Evolutionary conservation across 2,888 invertebrate genomes (phyloP), one percentile per base, ranked within the genome.

Genomic region (Xiphydria camelus): DNA sequence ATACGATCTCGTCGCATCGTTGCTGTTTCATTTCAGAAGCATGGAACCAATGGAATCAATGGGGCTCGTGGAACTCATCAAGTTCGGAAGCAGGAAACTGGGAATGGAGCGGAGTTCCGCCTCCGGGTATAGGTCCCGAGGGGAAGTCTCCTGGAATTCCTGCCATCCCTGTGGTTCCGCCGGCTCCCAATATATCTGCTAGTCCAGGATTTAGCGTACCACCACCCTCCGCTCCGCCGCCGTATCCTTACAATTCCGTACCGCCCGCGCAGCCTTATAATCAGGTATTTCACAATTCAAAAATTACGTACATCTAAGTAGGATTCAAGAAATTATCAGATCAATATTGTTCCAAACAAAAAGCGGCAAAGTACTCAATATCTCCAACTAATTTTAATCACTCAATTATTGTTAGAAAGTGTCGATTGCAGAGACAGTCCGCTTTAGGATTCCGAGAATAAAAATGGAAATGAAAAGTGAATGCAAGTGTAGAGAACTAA

Each of bases 41-140:
- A 22, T 74, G 74, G 74, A 68, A 55, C 51, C 70, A 70, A 17
- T 70, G 70, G 70, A 66, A 55, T 41, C 70, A 73, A 17, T 75
- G 73, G 75, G 72, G 69, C 37, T 66, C 71, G 47, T 64, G 69
- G 62, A 63, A 68, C 12, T 49, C 64, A 3, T 57, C 68, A 9
- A 65, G 64, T 17, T 60, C 72, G 5, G 63, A 67, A 37, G 52
- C 64, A 19, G 67, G 63, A 21, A 70, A 60, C 33, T 74, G 75
- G 74, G 73, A 74, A 49, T 75, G 74, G 74, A 71, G 64, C 34
- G 68, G 66, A 33, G 69, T 69, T 20, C 66, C 73, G 35, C 68
- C 75, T 1, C 71, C 69, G 10, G 70, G 68, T 4, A 57, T 72
- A 47, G 71, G 68, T 31, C 57, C 73, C 7, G 74, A 74, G 52